These are phyloP conservation scores for Drosophila kikkawai DNA, from an alignment of 1,140 invertebrate species.

Conservation along the genomic window DNA sequence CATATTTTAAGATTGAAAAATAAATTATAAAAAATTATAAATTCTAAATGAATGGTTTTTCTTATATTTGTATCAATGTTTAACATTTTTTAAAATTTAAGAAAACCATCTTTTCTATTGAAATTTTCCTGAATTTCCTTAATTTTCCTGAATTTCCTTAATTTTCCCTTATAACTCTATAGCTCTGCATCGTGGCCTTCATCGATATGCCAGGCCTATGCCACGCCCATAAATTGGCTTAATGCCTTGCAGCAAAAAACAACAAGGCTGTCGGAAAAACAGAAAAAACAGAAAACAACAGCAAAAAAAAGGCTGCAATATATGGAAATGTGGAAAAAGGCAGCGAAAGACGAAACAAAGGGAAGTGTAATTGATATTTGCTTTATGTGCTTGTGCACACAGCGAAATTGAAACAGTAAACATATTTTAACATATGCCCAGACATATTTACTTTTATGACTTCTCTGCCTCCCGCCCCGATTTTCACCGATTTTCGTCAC, in stretches of 20 bases:
- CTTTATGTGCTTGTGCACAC: slow-evolving; percentile 58
- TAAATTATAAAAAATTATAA: not conserved
- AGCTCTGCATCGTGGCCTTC: not conserved
- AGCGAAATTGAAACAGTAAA: slow-evolving; percentile 75
- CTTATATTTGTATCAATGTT: not conserved
- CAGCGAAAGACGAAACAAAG: slow-evolving; percentile 29
- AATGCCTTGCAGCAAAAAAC: slow-evolving; percentile 30
- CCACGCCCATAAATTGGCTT: slow-evolving; percentile 55
- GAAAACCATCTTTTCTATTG: not conserved
- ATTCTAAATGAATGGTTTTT: not conserved
- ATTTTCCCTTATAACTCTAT: not conserved
- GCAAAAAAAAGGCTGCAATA: slow-evolving; percentile 28
- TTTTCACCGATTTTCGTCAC: slow-evolving; percentile 14
- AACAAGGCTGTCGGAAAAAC: not conserved
- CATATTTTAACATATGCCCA: slow-evolving; percentile 69
- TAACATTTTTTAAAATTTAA: not conserved
- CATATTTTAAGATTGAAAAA: not conserved
- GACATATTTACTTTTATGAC: slow-evolving; percentile 67
- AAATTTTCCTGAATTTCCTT: not conserved
- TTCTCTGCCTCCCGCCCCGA: slow-evolving; percentile 23
- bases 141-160: not conserved
- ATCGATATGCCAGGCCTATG: slow-evolving; percentile 52
- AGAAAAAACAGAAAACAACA: slow-evolving; percentile 7
- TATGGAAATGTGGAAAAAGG: slow-evolving; percentile 8
- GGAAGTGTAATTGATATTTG: slow-evolving; percentile 74